Base-by-base conservation (phyloP, 2,888 invertebrate species). In the Cabera pusaria region DNA sequence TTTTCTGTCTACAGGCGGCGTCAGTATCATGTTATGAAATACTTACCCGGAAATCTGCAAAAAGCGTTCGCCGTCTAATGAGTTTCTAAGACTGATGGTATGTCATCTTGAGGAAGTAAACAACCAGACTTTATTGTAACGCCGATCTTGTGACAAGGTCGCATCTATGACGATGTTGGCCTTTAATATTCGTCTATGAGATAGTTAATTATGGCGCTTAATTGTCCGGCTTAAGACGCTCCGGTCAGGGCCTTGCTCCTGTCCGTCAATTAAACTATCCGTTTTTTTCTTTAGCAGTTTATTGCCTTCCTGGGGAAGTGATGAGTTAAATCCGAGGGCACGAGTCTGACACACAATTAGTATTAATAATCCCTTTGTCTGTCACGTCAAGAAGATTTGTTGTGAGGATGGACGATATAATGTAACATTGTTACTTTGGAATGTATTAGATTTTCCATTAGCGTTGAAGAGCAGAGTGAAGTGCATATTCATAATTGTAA, bases 231-330 rank as follows among this genome's bases (percentile, higher is more conserved):
- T 59, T 57, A 57, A 56, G 59, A 63, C 56, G 55, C 45, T 33
- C 63, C 67, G 77, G 83, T 78, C 83, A 76, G 68, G 80, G 72
- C 63, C 84, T 74, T 69, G 76, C 70, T 72, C 72, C 64, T 67
- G 73, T 57, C 72, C 74, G 76, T 80, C 70, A 87, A 86, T 88
- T 84, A 85, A 69, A 71, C 73, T 82, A 79, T 87, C 86, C 87
- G 87, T 73, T 77, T 82, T 84, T 84, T 82, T 82, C 72, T 76
- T 71, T 61, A 58, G 62, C 66, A 70, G 72, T 68, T 84, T 77
- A 82, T 82, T 82, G 75, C 73, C 66, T 75, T 68, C 68, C 71
- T 62, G 64, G 61, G 60, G 68, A 69, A 65, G 61, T 63, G 69
- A 72, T 73, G 78, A 81, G 69, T 79, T 76, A 75, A 72, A 64